Percentiles rank a stretch among this genome's conserved stretches.
Conservation (phyloP, 2,113 vertebrate genomes). For the Terrapene triunguis region DNA sequence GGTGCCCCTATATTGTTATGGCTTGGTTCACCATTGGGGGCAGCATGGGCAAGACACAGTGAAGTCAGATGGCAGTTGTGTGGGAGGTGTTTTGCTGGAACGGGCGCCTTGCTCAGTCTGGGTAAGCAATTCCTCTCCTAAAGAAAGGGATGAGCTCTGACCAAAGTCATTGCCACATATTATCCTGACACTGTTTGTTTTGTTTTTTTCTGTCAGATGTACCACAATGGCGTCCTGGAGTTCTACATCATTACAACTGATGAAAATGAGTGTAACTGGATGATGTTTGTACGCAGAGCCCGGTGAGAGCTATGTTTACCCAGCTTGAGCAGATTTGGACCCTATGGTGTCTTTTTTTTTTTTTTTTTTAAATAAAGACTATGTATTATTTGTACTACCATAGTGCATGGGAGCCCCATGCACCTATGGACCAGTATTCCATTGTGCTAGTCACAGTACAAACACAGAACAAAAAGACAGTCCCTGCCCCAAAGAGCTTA, state of each 20-base stretch:
- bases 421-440: background rate
- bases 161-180: background rate
- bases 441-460: background rate
- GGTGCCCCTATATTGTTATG: background rate
- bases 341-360: background rate
- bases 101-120: background rate
- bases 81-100: background rate
- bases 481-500: background rate
- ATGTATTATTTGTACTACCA: background rate
- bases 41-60: background rate
- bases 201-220: conserved; percentile 85
- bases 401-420: background rate
- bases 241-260: conserved; percentile 92
- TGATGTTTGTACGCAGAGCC: conserved; percentile 98
- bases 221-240: conserved; percentile 91
- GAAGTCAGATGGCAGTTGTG: background rate
- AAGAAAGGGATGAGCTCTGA: background rate
- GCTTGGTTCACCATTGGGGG: background rate
- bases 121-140: background rate
- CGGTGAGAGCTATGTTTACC: conserved; percentile 80
- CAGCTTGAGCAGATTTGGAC: background rate
- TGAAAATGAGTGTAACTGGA: conserved; percentile 98
- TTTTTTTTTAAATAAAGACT: too few relatives aligned
- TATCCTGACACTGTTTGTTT: background rate
- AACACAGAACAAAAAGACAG: background rate